phyloP scores from a whole-genome alignment of 2,797 vertebrate species.

The Diplodus sargus region DNA sequence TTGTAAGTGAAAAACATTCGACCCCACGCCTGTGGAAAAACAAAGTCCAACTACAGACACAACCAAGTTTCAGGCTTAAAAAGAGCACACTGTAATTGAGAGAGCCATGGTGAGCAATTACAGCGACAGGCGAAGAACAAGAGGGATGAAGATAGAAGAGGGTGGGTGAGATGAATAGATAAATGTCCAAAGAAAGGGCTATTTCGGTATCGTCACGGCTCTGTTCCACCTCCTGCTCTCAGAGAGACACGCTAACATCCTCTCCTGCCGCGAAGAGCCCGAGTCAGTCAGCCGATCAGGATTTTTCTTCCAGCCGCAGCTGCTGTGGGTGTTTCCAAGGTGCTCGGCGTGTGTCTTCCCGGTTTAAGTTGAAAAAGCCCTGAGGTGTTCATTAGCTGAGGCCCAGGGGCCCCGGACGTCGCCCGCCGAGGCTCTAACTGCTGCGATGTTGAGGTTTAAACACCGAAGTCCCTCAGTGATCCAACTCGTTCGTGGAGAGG shows the following conservation, averaged over 20 bases:
- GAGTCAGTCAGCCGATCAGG: conserved; percentile 24
- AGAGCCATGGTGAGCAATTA: conserved; percentile 39
- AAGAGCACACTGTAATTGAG: conserved; percentile 15
- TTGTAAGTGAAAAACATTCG: neutral
- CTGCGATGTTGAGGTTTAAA: conserved; percentile 44
- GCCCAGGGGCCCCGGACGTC: conserved; percentile 10
- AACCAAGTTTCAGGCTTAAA: conserved; percentile 12
- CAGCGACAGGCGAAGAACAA: conserved; percentile 2
- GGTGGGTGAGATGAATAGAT: conserved; percentile 48
- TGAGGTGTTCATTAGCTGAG: conserved; percentile 75
- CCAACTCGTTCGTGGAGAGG: conserved; percentile 15
- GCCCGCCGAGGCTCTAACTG: conserved; percentile 53
- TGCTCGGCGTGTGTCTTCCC: conserved; percentile 11
- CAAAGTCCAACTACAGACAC: conserved; percentile 10
- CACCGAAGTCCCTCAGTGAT: conserved; percentile 43
- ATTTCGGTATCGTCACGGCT: conserved; percentile 29
- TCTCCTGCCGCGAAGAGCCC: conserved; percentile 17
- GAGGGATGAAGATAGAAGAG: conserved; percentile 39
- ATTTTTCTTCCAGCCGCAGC: neutral
- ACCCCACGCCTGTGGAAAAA: neutral
- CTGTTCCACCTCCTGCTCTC: conserved; percentile 29
- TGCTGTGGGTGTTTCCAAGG: conserved; percentile 50
- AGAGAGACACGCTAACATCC: conserved; percentile 25
- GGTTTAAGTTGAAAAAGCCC: conserved; percentile 51
- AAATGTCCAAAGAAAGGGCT: conserved; percentile 41